Conservation (phyloP, 2,113 vertebrate species). For the Phyllostomus discolor region DNA sequence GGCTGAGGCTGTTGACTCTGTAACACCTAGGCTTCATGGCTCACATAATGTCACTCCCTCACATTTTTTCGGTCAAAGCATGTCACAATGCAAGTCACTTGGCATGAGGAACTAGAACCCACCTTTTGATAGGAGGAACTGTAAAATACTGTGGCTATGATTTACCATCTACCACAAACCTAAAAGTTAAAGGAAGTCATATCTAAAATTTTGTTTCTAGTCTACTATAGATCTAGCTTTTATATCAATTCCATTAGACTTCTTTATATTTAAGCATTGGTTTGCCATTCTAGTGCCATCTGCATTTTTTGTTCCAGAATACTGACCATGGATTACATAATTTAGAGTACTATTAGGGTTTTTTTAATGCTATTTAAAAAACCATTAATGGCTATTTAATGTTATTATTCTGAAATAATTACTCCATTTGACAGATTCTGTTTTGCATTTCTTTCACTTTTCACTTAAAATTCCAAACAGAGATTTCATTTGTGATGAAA, state of each 20-base stretch:
- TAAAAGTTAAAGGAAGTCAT: neutral
- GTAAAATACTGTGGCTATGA: neutral
- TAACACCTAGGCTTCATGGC: neutral
- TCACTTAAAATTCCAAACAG: neutral
- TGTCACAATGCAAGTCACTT: neutral
- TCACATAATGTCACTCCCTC: neutral
- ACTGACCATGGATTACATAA: neutral
- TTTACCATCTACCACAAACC: neutral
- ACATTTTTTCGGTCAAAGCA: neutral
- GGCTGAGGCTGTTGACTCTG: neutral
- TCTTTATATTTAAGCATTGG: neutral
- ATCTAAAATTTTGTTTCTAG: neutral
- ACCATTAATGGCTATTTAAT: neutral
- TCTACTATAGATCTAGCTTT: conserved; percentile 3
- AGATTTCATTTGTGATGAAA: neutral
- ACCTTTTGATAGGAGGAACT: neutral
- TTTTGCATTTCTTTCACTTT: conserved; percentile 31
- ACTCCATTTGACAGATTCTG: neutral
- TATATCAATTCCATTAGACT: neutral
- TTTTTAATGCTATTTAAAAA: conserved; percentile 40
- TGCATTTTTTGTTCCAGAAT: conserved; percentile 13
- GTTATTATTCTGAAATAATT: conserved; percentile 8
- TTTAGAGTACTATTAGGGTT: neutral
- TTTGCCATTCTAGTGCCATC: conserved; percentile 1
- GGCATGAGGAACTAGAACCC: neutral